Percentiles rank a stretch among this genome's conserved stretches.
Conservation (phyloP, 2,888 invertebrate genomes). For the Conus canariensis region DNA sequence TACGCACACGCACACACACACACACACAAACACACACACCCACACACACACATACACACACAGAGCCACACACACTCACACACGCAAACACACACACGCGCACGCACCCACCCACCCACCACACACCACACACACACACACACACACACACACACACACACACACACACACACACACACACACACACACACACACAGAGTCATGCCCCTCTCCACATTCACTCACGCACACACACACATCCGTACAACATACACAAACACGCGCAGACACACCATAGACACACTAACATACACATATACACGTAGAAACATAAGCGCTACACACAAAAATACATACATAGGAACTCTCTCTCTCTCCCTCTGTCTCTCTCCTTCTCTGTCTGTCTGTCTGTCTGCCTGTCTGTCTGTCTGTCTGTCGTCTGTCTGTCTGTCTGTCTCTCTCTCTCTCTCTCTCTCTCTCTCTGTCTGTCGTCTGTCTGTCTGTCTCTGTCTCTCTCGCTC, state of each 20-base stretch:
- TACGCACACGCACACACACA: not conserved
- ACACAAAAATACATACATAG: not conserved
- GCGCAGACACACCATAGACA: not conserved
- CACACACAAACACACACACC: not conserved
- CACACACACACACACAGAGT: not conserved
- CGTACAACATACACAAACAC: not conserved
- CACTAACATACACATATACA: not conserved
- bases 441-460: not conserved
- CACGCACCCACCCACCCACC: too few relatives aligned
- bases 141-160: too few relatives aligned
- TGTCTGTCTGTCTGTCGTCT: not conserved
- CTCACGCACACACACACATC: too few relatives aligned
- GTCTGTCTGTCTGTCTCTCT: not conserved
- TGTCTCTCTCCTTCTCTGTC: not conserved
- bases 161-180: too few relatives aligned
- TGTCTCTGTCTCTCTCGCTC: not conserved
- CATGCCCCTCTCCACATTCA: too few relatives aligned
- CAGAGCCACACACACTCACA: not conserved
- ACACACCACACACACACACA: too few relatives aligned
- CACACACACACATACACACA: slow-evolving; percentile 1
- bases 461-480: not conserved
- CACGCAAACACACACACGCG: too few relatives aligned
- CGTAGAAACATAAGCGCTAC: not conserved
- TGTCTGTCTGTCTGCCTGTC: not conserved
- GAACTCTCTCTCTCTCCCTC: not conserved